Conservation (phyloP, 2,113 vertebrate genomes). For the Casuarius casuarius region DNA sequence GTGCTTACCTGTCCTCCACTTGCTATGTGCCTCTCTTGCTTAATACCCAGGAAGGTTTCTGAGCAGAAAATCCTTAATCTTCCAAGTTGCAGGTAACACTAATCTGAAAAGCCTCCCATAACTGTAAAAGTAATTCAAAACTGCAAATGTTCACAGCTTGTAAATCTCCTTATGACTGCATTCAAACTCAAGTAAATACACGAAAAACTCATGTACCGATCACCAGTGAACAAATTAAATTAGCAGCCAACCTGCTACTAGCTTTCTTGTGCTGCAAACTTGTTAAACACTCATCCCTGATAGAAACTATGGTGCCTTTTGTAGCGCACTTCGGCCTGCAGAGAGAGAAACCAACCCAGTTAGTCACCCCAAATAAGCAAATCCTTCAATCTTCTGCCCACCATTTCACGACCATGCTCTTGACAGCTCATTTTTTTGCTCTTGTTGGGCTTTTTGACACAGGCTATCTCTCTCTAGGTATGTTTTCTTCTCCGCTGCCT, state of each 20-base stretch:
- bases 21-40: not conserved
- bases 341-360: not conserved
- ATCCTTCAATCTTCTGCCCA: not conserved
- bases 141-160: slow-evolving; percentile 6
- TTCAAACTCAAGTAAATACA: not conserved
- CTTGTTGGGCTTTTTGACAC: slow-evolving; percentile 10
- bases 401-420: not conserved
- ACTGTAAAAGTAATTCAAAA: not conserved
- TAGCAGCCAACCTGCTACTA: not conserved
- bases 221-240: not conserved
- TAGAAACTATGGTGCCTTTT: not conserved
- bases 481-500: not conserved
- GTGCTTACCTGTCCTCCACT: not conserved
- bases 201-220: not conserved
- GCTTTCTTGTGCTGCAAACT: not conserved
- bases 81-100: not conserved
- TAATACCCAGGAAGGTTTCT: not conserved
- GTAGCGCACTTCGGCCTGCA: not conserved
- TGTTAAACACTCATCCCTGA: not conserved
- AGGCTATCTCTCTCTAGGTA: not conserved
- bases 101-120: slow-evolving; percentile 13
- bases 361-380: not conserved
- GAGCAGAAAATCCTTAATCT: slow-evolving; percentile 10
- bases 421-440: not conserved
- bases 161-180: not conserved